A percentile compares a stretch with the other conserved stretches of the same genome.
Evolutionary conservation across 1,140 invertebrate species (phyloP).

Genomic region (Macrosteles quadrilineatus): DNA sequence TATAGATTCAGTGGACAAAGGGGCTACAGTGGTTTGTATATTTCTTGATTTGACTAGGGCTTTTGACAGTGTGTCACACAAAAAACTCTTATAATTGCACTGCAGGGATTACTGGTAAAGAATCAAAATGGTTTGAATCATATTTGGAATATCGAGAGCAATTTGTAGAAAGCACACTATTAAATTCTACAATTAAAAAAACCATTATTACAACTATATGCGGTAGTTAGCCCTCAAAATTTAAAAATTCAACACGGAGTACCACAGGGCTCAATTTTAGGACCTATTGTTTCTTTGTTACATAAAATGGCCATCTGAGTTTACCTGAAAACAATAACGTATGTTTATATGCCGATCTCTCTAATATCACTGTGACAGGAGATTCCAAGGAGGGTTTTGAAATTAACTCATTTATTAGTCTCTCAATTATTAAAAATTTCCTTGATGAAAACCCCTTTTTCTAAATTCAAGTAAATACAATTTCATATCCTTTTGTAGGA

Average conservation of each 20-base stretch:
- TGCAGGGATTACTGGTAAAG: neutral
- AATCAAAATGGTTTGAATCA: neutral
- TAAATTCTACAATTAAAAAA: neutral
- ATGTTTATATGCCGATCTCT: neutral
- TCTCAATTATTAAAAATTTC: neutral
- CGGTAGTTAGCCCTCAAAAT: neutral
- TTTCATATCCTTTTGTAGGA: neutral
- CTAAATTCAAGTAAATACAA: neutral
- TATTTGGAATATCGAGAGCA: neutral
- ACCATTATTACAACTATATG: neutral
- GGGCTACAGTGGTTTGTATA: too few relatives aligned
- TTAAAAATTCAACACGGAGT: neutral
- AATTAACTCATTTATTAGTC: neutral
- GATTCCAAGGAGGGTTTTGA: neutral
- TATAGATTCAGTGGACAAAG: neutral
- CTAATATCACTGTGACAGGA: neutral
- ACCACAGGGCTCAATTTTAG: neutral
- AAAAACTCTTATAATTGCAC: neutral
- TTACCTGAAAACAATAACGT: neutral
- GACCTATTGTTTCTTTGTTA: neutral
- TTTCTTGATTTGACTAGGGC: too few relatives aligned
- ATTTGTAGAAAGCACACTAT: neutral
- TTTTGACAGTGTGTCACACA: neutral
- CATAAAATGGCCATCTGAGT: neutral
- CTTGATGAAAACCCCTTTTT: neutral